A percentile compares a stretch with the other conserved stretches of the same genome.
Evolutionary conservation across 1,140 invertebrate genomes (phyloP).

Genomic region (Heliconius himera): DNA sequence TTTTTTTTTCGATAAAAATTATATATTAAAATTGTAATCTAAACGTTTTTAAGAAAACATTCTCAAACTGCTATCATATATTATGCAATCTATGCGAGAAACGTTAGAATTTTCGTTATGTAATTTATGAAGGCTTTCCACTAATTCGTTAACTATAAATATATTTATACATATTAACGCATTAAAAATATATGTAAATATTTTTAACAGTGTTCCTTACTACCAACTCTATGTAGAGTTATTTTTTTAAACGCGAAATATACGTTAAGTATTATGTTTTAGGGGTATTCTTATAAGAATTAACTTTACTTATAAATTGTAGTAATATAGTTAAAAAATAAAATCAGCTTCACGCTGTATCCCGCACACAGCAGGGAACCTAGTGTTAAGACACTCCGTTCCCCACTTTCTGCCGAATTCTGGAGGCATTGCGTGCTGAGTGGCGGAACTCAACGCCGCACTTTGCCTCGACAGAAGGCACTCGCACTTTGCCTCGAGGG

Average conservation of each 20-base stretch:
- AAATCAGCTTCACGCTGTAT: too few relatives aligned
- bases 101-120: background rate
- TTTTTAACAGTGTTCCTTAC: background rate
- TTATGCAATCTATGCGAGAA: slow-evolving; percentile 3
- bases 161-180: background rate
- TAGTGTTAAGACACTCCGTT: too few relatives aligned
- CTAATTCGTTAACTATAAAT: background rate
- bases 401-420: too few relatives aligned
- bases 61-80: background rate
- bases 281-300: background rate
- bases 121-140: background rate
- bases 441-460: too few relatives aligned
- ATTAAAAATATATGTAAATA: background rate
- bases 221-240: too few relatives aligned
- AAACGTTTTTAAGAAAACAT: background rate
- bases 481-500: too few relatives aligned
- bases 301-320: background rate
- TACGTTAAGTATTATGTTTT: background rate
- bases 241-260: too few relatives aligned
- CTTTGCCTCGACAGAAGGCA: too few relatives aligned
- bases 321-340: too few relatives aligned
- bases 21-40: background rate
- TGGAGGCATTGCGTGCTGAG: too few relatives aligned
- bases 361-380: too few relatives aligned
- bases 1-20: too few relatives aligned